Conservation (phyloP, 2,888 invertebrate genomes). For the Chymomyza procnemis region DNA sequence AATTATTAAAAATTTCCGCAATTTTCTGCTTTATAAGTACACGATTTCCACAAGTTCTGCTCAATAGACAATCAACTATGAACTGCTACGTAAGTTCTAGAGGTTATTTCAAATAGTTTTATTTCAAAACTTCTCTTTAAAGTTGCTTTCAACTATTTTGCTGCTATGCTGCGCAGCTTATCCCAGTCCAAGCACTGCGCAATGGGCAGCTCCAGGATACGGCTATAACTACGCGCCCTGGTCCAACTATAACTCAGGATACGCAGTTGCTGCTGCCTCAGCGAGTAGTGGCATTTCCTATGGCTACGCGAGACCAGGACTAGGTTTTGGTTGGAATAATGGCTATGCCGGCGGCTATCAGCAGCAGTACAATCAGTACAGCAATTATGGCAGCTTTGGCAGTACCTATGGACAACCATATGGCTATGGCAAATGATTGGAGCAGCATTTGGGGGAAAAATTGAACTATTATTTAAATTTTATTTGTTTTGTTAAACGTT, state of each 20-base stretch:
- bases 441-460: not conserved
- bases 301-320: conserved; percentile 15
- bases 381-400: conserved; percentile 34
- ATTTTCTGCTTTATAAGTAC: conserved; percentile 10
- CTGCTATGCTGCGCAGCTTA: not conserved
- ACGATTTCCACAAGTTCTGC: not conserved
- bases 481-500: conserved; percentile 28
- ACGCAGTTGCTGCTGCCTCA: conserved; percentile 42
- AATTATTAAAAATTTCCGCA: conserved; percentile 54
- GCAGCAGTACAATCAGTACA: conserved; percentile 37
- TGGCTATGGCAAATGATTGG: conserved; percentile 39
- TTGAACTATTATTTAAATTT: not conserved
- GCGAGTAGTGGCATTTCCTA: conserved; percentile 32
- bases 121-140: not conserved
- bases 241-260: conserved; percentile 49
- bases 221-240: conserved; percentile 59
- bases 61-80: not conserved
- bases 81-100: not conserved
- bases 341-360: conserved; percentile 41
- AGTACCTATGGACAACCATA: conserved; percentile 34
- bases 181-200: conserved; percentile 33
- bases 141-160: not conserved
- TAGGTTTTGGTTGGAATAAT: conserved; percentile 28
- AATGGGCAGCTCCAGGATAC: conserved; percentile 42
- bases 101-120: not conserved